Base-by-base conservation (phyloP, 2,797 vertebrate species). In the Siniperca obscura region DNA sequence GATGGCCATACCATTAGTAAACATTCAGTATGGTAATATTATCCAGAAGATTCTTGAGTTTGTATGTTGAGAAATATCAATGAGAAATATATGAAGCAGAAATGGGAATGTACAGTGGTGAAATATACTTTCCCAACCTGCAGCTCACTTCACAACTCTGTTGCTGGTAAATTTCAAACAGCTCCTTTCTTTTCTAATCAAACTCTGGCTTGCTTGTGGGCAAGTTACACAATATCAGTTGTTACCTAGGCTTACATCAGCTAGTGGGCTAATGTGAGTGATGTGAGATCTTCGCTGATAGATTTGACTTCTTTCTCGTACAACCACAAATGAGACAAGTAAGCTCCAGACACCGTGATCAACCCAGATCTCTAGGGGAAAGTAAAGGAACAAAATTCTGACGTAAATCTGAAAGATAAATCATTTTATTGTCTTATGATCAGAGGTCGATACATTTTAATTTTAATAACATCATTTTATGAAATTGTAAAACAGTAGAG, bases 161-260 rank as follows among this genome's bases (percentile, higher is more conserved):
- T 60, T 60, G 9, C 30, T 10, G 46, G 17, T 36, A 12, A 27
- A 40, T 21, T 38, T 70, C 52, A 40, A 56, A 25, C 3, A 11
- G 3, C 30, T 19, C 25, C n/a, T 55, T 30, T 61, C 72, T 55
- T 61, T 73, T 72, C 55, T n/a, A 30, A 82, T 83, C 64, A 52
- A 13, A 50, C 56, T 55, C 8, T 21, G 5, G 0, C n/a, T 56
- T 7, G 8, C 48, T 73, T 5, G 1, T 27, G 74, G 69, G 70
- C 44, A 7, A 2, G 27, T 71, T 38, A 34, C 82, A 36, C 44
- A 50, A 46, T 12, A 8, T 1, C 2, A 34, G 0, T 1, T 8
- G 52, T 75, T 75, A 57, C 62, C 6, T 7, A 0, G 7, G 2
- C 53, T 84, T 76, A 9, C 82, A 72, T 84, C 82, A 84, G 76